Percentiles rank a stretch among this genome's conserved stretches.
These are phyloP conservation scores for Nesogale talazaci DNA, from an alignment of 2,113 vertebrate species.

Conservation along the genomic window DNA sequence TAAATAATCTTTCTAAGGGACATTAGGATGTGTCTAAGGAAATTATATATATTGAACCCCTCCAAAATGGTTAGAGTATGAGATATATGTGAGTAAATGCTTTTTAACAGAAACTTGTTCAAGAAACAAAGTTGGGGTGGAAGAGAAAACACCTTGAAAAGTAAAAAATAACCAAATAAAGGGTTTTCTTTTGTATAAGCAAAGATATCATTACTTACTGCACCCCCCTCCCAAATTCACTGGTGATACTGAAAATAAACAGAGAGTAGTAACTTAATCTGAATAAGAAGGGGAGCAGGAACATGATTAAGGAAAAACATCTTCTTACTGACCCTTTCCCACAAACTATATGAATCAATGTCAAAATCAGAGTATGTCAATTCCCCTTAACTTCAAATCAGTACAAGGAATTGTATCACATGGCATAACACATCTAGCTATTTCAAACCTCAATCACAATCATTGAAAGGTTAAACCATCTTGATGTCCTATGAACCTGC, in stretches of 20 bases:
- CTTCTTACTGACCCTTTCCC: background rate
- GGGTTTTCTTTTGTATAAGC: background rate
- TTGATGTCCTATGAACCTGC: background rate
- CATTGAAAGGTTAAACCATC: background rate
- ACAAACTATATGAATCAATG: background rate
- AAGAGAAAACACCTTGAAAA: background rate
- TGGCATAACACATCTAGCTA: background rate
- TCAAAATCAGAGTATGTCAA: background rate
- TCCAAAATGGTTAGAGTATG: background rate
- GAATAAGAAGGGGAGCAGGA: background rate
- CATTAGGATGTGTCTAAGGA: slow-evolving; percentile 28
- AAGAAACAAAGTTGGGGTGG: slow-evolving; percentile 20
- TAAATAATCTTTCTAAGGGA: background rate
- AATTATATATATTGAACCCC: slow-evolving; percentile 11
- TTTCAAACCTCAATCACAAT: background rate
- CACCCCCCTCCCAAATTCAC: background rate
- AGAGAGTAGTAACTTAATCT: background rate
- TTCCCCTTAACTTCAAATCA: background rate
- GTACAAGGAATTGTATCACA: background rate
- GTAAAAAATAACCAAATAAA: background rate
- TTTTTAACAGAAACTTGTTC: background rate
- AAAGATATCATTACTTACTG: background rate
- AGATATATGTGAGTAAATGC: background rate
- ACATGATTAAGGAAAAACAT: background rate
- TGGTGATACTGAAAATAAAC: background rate